phyloP scores from a whole-genome alignment of 2,888 invertebrate genomes.

The Drosophila emarginata region DNA sequence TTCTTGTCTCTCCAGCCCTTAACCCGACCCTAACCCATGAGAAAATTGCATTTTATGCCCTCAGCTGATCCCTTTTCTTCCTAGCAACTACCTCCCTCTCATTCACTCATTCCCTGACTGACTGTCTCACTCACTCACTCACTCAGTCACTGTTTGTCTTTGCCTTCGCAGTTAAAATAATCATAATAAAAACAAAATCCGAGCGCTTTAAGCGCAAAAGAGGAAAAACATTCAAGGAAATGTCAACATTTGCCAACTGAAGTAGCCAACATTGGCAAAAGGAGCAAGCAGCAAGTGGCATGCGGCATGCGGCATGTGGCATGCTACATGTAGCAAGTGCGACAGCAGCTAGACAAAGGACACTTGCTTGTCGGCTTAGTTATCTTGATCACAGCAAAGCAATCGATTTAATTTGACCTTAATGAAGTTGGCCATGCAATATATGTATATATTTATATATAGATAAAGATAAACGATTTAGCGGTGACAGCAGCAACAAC shows the following conservation, averaged over 20 bases:
- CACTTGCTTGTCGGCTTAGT: constrained; percentile 60
- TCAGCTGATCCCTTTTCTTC: constrained; percentile 26
- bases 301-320: not conserved
- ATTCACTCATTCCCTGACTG: not conserved
- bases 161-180: constrained; percentile 72
- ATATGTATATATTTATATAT: not conserved
- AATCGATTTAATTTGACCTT: constrained; percentile 72
- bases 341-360: constrained; percentile 7
- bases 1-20: not conserved
- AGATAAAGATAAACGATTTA: constrained; percentile 9
- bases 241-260: constrained; percentile 69
- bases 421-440: constrained; percentile 53
- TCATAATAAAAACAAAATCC: constrained; percentile 75
- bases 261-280: constrained; percentile 61
- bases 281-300: constrained; percentile 14
- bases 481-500: not conserved
- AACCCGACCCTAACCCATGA: constrained; percentile 29
- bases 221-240: constrained; percentile 45
- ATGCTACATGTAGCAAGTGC: not conserved
- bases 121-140: not conserved
- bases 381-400: constrained; percentile 65
- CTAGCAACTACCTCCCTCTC: constrained; percentile 4
- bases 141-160: constrained; percentile 57
- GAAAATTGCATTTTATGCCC: constrained; percentile 69
- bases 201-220: constrained; percentile 38